Evolutionary conservation across 2,888 invertebrate genomes (phyloP).

Genomic region (Meiosimyza platycephala): DNA sequence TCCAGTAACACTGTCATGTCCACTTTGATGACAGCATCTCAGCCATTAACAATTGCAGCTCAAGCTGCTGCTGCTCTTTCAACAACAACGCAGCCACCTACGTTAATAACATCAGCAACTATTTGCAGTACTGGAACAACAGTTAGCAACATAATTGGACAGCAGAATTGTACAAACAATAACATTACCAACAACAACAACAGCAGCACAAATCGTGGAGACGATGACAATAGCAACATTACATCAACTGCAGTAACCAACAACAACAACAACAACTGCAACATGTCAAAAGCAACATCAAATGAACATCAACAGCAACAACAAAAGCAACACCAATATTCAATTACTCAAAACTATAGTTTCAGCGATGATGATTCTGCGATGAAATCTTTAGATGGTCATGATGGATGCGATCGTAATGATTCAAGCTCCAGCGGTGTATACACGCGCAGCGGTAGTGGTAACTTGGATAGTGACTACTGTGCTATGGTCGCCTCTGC

Average conservation of each 20-base stretch:
- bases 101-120: slow-evolving; percentile 37
- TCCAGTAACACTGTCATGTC: slow-evolving; percentile 26
- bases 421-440: slow-evolving; percentile 52
- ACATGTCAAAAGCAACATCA: slow-evolving; percentile 32
- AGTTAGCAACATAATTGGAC: slow-evolving; percentile 21
- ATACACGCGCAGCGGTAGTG: slow-evolving; percentile 48
- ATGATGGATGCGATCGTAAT: slow-evolving; percentile 51
- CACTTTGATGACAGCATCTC: slow-evolving; percentile 35
- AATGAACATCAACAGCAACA: slow-evolving; percentile 35
- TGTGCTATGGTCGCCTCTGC: slow-evolving; percentile 61
- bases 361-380: slow-evolving; percentile 52
- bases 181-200: slow-evolving; percentile 39
- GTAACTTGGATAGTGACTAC: slow-evolving; percentile 61
- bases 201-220: slow-evolving; percentile 27
- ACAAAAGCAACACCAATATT: slow-evolving; percentile 33
- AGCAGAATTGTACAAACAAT: neutral
- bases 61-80: slow-evolving; percentile 23
- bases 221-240: slow-evolving; percentile 44
- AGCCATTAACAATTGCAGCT: neutral
- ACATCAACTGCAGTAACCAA: slow-evolving; percentile 49
- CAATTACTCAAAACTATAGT: slow-evolving; percentile 15
- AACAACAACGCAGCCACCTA: slow-evolving; percentile 37
- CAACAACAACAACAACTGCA: slow-evolving; percentile 29
- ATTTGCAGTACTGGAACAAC: slow-evolving; percentile 21
- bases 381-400: slow-evolving; percentile 57